Base-by-base conservation (phyloP, 2,113 vertebrate species). In the Bolborhynchus lineola region DNA sequence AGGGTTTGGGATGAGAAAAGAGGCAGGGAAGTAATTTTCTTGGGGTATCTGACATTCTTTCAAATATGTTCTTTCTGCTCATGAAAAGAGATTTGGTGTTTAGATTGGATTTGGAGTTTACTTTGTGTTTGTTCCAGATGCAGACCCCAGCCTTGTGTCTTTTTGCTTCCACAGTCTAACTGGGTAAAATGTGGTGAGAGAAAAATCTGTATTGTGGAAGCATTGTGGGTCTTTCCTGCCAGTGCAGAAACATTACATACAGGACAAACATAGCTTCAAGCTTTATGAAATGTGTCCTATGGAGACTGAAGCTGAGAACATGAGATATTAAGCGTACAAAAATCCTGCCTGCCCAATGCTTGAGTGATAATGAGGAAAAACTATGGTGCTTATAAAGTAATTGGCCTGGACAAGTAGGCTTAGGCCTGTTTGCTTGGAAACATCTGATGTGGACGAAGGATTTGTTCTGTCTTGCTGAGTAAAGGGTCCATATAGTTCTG, bases 41-140 rank as follows among this genome's bases (percentile, higher is more conserved):
- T 71, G n/a, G 41, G 52, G 74, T 80, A 90, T 88, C 69, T 96
- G 74, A 83, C 55, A 59, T 92, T 94, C 72, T 86, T 93, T 96
- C 81, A 93, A 64, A 84, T 21, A 31, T 60, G 64, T 94, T 86
- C 53, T 86, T 77, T 49, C 62, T 82, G 55, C 19, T 76, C 1
- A 0, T 63, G 12, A 72, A 85, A 91, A 86, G 44, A 69, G 53
- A 80, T 39, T 80, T 69, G 82, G n/a, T 91, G 39, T 94, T 90
- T 71, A 44, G 57, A 46, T 69, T 91, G 55, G 64, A 57, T 46
- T 89, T 47, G 33, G 65, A 80, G 24, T 65, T 95, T 64, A 35
- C 39, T 94, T 94, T 75, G 64, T 74, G 53, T 70, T 69, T 78
- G 60, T 25, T 92, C 78, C 78, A 67, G 77, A 64, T 46, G 70